Evolutionary conservation across 2,797 vertebrate genomes (phyloP), one percentile per base, ranked within the genome.

Genomic region (Enteromius paludinosus): DNA sequence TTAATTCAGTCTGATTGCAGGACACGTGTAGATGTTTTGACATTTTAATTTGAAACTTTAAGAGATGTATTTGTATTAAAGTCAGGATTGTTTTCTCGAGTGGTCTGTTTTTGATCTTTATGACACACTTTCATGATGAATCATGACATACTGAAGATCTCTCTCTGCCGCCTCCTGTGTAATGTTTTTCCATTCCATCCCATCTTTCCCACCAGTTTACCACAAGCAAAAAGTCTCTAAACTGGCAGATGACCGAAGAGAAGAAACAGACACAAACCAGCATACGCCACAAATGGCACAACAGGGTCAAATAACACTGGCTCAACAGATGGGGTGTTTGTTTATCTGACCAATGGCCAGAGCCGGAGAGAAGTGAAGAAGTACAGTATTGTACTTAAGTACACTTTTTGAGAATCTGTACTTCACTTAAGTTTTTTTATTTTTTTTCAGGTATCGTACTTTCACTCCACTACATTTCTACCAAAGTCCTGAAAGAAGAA

Each of bases 151-250:
- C 8, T 38, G 25, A 18, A 25, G 15, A 23, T 20, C 38, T 15
- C 43, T 77, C 61, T 78, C 61, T 35, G n/a, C 7, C 4, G 4
- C 14, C 43, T 71, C 12, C 18, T 23, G 28, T 11, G 20, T 62
- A 28, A 52, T 33, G 8, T 12, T 68, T 20, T 43, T 56, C 0
- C 35, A 69, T 47, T 47, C 18, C 15, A 45, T 75, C 6, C 33
- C 5, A 15, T n/a, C 14, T 47, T 17, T 54, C 33, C 47, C 14
- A 28, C 14, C 12, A n/a, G 9, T 3, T 54, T 18, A 35, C 25
- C 62, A 43, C 79, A 87, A 82, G 69, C 87, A 17, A 43, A 65
- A 76, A 25, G 8, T 25, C 28, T 86, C 15, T 33, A 84, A n/a
- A 70, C 9, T 70, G 79, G 84, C 86, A 84, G 83, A 25, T 43